Base-by-base conservation (phyloP, 1,140 invertebrate species). In the Scaptomyza graminum region DNA sequence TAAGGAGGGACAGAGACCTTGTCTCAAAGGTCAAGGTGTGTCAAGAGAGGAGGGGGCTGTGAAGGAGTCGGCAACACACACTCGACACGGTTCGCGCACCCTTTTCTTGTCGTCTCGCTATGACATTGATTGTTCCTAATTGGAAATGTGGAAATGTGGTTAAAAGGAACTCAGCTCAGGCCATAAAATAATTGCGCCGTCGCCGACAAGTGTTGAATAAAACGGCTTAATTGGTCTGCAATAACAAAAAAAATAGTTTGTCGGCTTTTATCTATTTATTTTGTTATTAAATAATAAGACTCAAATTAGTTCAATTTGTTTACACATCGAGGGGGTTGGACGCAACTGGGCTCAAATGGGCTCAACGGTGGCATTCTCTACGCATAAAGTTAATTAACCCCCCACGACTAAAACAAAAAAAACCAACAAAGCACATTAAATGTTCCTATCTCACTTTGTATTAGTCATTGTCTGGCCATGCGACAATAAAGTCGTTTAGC, bases 231-330 rank as follows among this genome's bases (percentile, higher is more conserved):
- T 73, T 73, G 70, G 43, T 46, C 47, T 22, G 39, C 47, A n/a
- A 18, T 13, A 25, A 41, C 31, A 34, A 34, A 34, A 31, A 31
- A 34, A 9, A 34, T 34, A 68, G n/a, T 46, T 46, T 76, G 64
- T 57, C 69, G 76, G 64, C 62, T 61, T 73, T 78, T 66, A 60
- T 87, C 70, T 88, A 88, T 88, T 87, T 88, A 87, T 82, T 85
- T 87, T 73, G 83, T 88, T 87, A 87, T 87, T 87, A 87, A 87
- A 88, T 87, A 87, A 87, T 88, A 87, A 88, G 82, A 82, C 82
- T 82, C 82, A 88, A 87, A 87, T 87, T 87, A 87, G 87, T 87
- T 70, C 78, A 87, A 87, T 87, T 87, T 88, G 82, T 82, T 82
- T 87, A 56, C 76, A 56, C 52, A 61, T 43, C 12, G 9, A 41